Percentiles rank a stretch among this genome's conserved stretches.
Evolutionary conservation across 1,140 invertebrate genomes (phyloP).

Genomic region (Hestina assimilis): DNA sequence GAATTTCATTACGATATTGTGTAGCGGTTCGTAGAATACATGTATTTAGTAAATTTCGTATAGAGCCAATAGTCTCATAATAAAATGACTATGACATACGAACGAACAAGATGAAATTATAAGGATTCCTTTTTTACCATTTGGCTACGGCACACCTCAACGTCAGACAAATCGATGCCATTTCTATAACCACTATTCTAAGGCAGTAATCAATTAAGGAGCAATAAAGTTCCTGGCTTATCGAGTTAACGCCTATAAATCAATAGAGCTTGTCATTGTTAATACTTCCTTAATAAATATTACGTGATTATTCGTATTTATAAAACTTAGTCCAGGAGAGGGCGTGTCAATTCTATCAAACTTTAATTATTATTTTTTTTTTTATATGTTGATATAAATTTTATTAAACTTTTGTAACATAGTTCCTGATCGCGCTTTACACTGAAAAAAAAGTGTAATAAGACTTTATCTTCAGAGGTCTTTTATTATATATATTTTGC

Average conservation of each 20-base stretch:
- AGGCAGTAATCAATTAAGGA: neutral
- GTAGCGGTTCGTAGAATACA: too few species aligned
- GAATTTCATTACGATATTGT: too few species aligned
- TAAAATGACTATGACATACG: too few species aligned
- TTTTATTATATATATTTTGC: too few species aligned
- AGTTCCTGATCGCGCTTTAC: too few species aligned
- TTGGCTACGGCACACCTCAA: too few species aligned
- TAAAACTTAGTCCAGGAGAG: constrained; percentile 5
- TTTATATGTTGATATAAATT: neutral
- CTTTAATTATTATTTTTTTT: neutral
- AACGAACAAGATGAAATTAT: too few species aligned
- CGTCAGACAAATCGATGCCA: neutral
- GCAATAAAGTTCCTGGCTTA: constrained; percentile 3
- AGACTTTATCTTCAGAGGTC: too few species aligned
- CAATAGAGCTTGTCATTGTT: constrained; percentile 24
- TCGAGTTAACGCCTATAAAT: constrained; percentile 19
- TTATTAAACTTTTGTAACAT: neutral
- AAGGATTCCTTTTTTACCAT: too few species aligned
- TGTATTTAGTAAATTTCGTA: too few species aligned
- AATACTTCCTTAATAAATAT: constrained; percentile 15
- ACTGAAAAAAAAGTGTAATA: too few species aligned
- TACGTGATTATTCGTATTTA: neutral
- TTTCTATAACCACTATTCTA: neutral
- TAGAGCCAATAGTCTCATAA: too few species aligned
- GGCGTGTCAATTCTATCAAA: neutral